phyloP scores from a whole-genome alignment of 2,888 invertebrate genomes.

The Cheilosia variabilis region DNA sequence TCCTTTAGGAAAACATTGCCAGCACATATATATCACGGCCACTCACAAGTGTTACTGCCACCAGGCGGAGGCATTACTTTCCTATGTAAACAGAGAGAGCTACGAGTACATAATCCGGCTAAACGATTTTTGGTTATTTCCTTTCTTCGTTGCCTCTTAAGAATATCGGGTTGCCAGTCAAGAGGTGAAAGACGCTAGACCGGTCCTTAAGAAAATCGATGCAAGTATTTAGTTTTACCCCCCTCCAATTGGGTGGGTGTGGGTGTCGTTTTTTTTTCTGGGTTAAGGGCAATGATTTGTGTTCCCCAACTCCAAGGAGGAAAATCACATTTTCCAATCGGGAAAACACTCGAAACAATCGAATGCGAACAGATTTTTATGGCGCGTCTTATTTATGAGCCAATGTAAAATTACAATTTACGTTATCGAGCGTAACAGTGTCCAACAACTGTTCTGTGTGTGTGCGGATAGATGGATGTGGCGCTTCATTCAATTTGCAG shows the following conservation, averaged over 20 bases:
- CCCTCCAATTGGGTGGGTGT: conserved; percentile 4
- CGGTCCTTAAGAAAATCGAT: conserved; percentile 64
- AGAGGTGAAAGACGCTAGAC: conserved; percentile 64
- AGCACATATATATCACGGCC: conserved; percentile 56
- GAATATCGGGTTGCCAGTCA: conserved; percentile 60
- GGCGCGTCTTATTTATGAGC: conserved; percentile 56
- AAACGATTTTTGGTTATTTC: conserved; percentile 62
- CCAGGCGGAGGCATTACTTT: conserved; percentile 59
- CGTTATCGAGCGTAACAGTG: conserved; percentile 68
- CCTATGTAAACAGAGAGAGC: conserved; percentile 58
- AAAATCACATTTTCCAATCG: conserved; percentile 62
- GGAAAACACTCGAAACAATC: conserved; percentile 53
- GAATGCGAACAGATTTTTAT: conserved; percentile 63
- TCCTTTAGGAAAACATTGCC: conserved; percentile 54
- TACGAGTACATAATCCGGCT: conserved; percentile 66
- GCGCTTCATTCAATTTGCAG: conserved; percentile 35
- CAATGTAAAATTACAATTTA: conserved; percentile 63
- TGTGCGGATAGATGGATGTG: conserved; percentile 8
- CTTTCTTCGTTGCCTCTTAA: conserved; percentile 23
- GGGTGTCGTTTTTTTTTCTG: conserved; percentile 5
- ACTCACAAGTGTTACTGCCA: conserved; percentile 49
- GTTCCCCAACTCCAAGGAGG: not conserved
- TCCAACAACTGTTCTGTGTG: conserved; percentile 32
- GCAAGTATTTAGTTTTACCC: conserved; percentile 63
- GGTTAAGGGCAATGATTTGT: conserved; percentile 35